Conservation (phyloP, 2,113 vertebrate species). For the Loxodonta africana region DNA sequence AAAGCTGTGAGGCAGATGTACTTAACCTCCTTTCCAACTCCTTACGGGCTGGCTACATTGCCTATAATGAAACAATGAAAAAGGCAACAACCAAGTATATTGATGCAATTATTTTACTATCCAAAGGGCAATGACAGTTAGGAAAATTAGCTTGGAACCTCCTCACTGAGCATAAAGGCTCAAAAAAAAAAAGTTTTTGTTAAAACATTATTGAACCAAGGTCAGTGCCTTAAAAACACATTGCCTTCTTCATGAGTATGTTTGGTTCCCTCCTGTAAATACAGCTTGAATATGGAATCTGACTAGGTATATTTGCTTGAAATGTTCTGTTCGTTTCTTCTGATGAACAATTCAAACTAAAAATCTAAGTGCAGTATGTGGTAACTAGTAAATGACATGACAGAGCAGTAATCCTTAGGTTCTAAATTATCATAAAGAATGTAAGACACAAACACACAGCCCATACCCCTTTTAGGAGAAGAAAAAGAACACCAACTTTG, state of each 20-base stretch:
- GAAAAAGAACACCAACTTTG: neutral
- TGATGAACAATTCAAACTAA: neutral
- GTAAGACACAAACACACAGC: neutral
- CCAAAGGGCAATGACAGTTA: neutral
- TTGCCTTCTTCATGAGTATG: neutral
- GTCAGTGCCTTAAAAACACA: neutral
- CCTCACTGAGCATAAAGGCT: neutral
- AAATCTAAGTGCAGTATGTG: neutral
- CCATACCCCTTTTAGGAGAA: neutral
- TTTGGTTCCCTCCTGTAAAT: neutral
- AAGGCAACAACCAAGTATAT: neutral
- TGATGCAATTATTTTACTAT: neutral
- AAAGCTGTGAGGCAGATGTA: neutral
- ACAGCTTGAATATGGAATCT: neutral
- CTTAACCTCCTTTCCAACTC: neutral
- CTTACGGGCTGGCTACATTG: neutral
- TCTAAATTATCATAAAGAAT: neutral
- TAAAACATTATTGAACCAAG: neutral
- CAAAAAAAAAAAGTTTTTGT: neutral
- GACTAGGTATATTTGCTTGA: neutral
- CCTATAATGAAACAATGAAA: neutral
- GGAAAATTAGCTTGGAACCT: neutral
- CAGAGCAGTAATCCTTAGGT: neutral
- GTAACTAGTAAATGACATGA: neutral
- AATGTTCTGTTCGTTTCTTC: neutral